Percentiles rank a stretch among this genome's conserved stretches.
Evolutionary conservation across 2,113 vertebrate species (phyloP).

Genomic region (Megalops atlanticus): DNA sequence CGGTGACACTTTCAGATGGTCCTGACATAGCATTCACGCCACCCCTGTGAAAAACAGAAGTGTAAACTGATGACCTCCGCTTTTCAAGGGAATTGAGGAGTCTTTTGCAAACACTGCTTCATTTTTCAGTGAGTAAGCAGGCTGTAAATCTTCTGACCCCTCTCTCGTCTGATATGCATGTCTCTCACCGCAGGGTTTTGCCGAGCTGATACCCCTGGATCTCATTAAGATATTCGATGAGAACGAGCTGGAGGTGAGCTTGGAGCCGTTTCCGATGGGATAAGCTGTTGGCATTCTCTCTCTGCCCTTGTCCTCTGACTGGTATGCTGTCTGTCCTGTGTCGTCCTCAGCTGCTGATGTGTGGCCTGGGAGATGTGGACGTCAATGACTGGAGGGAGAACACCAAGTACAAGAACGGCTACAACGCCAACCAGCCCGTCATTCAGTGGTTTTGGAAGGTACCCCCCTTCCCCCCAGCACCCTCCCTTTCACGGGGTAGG

Average conservation of each 20-base stretch:
- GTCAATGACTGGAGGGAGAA: conserved; percentile 94
- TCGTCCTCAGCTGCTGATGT: conserved; percentile 86
- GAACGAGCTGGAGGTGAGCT: conserved; percentile 93
- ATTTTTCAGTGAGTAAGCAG: neutral
- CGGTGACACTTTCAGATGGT: too few species aligned
- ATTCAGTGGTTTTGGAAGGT: conserved; percentile 99
- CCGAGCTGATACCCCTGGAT: conserved; percentile 93
- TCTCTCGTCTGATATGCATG: conserved; percentile 13
- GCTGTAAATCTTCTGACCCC: neutral
- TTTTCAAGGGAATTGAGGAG: neutral
- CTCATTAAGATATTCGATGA: conserved; percentile 98
- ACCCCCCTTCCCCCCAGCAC: conserved; percentile 17
- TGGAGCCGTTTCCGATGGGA: neutral
- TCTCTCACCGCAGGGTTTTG: conserved; percentile 83
- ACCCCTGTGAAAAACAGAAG: neutral
- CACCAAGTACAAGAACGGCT: conserved; percentile 94
- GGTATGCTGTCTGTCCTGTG: neutral
- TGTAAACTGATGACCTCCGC: neutral
- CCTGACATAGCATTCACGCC: too few species aligned
- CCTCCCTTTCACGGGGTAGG: too few species aligned
- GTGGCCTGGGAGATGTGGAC: conserved; percentile 93
- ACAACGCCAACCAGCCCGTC: conserved; percentile 80
- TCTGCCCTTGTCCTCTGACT: neutral
- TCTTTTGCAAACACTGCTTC: neutral
- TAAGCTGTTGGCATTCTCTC: neutral